Evolutionary conservation across 2,888 invertebrate species (phyloP).

Genomic region (Eugnorisma glareosa): DNA sequence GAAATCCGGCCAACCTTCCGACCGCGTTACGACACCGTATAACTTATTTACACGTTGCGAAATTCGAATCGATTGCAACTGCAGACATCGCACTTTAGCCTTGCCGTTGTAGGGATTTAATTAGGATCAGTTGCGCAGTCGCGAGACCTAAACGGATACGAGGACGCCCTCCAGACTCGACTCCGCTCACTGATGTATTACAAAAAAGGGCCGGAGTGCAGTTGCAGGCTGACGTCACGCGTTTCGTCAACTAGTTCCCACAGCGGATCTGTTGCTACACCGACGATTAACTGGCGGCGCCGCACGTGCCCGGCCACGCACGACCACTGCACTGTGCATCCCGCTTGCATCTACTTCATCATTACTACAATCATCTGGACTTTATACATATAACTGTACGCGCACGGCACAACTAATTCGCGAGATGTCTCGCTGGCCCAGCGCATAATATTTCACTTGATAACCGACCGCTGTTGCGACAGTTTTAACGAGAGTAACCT

Average conservation of each 20-base stretch:
- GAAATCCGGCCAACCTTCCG: constrained; percentile 91
- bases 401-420: constrained; percentile 39
- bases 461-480: constrained; percentile 81
- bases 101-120: constrained; percentile 90
- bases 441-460: constrained; percentile 76
- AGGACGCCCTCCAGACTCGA: constrained; percentile 86
- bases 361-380: constrained; percentile 30
- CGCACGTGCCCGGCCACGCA: constrained; percentile 69
- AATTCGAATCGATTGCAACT: constrained; percentile 90
- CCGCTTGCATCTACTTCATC: constrained; percentile 40
- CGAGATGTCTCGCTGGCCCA: constrained; percentile 35
- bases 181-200: constrained; percentile 86
- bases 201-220: constrained; percentile 83
- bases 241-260: constrained; percentile 85
- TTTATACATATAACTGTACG: constrained; percentile 39
- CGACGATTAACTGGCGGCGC: constrained; percentile 69
- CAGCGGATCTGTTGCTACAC: constrained; percentile 78
- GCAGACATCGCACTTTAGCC: constrained; percentile 90
- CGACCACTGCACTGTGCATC: constrained; percentile 46
- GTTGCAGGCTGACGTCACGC: constrained; percentile 80
- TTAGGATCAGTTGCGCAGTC: constrained; percentile 90
- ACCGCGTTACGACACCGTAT: constrained; percentile 89
- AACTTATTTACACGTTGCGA: constrained; percentile 90
- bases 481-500: constrained; percentile 89
- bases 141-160: constrained; percentile 89